Base-by-base conservation (phyloP, 53 echinoderm and acorn worm species). In the Mesocentrotus franciscanus region DNA sequence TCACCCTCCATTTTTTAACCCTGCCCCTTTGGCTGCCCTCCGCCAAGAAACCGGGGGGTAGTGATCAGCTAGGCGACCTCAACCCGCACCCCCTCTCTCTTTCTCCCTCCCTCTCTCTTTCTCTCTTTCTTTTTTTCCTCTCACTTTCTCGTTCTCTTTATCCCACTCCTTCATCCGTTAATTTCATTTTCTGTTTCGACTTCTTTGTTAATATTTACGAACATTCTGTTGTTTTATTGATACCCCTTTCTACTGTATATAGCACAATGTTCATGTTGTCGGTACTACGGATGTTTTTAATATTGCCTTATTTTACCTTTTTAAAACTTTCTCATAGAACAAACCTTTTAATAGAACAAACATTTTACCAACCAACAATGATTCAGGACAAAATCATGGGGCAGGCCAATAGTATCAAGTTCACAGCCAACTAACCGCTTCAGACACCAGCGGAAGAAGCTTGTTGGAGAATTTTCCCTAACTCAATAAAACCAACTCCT, bases 381-480 rank as follows among this genome's bases (percentile, higher is more conserved):
- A 58, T 29, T 58, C 58, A 87, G 57, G 27, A 87, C 22, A 24
- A 87, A 57, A 27, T 87, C 0, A 0, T 1, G 58, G 87, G 59
- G 58, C 39, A 87, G 11, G 58, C 12, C 10, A 11, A 87, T 12
- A 58, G 12, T 57, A 58, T 87, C 87, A 87, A 58, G 87, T 87
- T 87, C 87, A 58, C 12, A n/a, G 87, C 10, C 87, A 57, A 17
- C 58, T 87, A 57, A 87, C n/a, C 34, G 13, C 29, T 57, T 87
- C n/a, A 57, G 87, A 87, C 87, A 87, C 58, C 57, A 58, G 58
- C 87, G 87, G 87, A 87, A 87, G 58, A 58, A 87, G 87, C 87
- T 87, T 87, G 87, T 87, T 87, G 87, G 24, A 56, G 58, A 87
- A 58, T 87, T 57, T 10, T 87, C 57, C 87, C 56, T 87, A 87